These are phyloP conservation scores for Gallinago paraguaiae DNA, from an alignment of 2,113 vertebrate genomes.

Conservation along the genomic window DNA sequence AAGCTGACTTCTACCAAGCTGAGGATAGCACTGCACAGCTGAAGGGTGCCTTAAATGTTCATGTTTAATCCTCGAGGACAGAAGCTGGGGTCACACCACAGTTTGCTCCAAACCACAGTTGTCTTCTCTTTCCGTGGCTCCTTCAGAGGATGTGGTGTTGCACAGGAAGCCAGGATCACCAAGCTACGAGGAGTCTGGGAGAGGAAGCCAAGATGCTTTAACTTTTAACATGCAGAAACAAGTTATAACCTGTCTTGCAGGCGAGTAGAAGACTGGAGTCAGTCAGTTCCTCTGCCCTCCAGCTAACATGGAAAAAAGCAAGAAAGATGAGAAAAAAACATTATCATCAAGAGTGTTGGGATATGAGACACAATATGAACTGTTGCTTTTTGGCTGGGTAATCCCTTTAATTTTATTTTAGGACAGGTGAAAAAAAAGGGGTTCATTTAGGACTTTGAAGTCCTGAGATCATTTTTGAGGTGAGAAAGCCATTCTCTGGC, in stretches of 20 bases:
- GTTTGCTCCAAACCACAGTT: neutral
- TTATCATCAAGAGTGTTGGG: accelerated
- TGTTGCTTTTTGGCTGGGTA: neutral
- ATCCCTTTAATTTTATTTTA: neutral
- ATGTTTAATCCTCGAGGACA: neutral
- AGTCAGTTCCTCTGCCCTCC: accelerated
- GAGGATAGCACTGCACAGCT: neutral
- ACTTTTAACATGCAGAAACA: neutral
- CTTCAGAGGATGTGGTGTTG: neutral
- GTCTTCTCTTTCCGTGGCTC: neutral
- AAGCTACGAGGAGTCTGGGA: accelerated
- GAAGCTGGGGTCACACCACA: neutral
- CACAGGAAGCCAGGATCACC: neutral
- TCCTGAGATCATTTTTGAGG: accelerated
- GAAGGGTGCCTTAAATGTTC: neutral
- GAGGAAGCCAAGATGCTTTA: neutral
- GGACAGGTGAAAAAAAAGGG: neutral
- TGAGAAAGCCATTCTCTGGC: neutral
- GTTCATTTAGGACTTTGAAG: neutral
- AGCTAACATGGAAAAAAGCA: neutral
- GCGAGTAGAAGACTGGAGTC: neutral
- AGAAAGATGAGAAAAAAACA: neutral
- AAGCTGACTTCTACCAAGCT: neutral
- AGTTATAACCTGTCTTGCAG: neutral
- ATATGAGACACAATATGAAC: neutral